A percentile compares a stretch with the other conserved stretches of the same genome.
Conservation (phyloP, 2,888 invertebrate genomes). For the Axea sp. region DNA sequence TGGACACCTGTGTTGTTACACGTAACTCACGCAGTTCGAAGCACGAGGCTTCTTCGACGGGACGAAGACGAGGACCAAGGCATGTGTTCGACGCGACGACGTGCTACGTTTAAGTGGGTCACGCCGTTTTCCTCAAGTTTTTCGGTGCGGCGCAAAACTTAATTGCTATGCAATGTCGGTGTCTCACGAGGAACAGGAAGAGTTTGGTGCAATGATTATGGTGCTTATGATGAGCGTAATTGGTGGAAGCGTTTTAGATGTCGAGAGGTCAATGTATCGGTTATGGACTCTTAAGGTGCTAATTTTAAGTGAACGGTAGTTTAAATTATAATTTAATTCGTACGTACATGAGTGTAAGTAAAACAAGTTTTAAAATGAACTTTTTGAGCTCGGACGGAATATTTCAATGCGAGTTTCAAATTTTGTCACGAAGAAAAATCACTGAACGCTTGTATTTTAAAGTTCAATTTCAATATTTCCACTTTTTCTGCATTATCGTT, state of each 20-base stretch:
- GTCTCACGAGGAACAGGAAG: background rate
- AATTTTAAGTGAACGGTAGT: slow-evolving; percentile 33
- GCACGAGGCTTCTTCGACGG: slow-evolving; percentile 11
- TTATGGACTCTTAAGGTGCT: slow-evolving; percentile 45
- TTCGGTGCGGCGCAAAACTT: background rate
- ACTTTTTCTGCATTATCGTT: too few relatives aligned
- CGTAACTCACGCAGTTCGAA: slow-evolving; percentile 50
- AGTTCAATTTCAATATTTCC: too few relatives aligned
- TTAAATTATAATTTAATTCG: background rate
- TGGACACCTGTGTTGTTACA: slow-evolving; percentile 61
- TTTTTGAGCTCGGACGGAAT: too few relatives aligned
- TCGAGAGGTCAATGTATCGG: slow-evolving; percentile 5
- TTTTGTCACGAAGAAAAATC: too few relatives aligned
- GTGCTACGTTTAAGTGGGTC: slow-evolving; percentile 24
- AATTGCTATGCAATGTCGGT: background rate
- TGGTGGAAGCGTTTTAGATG: slow-evolving; percentile 5
- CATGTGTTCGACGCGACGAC: slow-evolving; percentile 29
- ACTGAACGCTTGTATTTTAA: too few relatives aligned
- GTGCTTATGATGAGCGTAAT: slow-evolving; percentile 23
- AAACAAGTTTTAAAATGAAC: too few relatives aligned
- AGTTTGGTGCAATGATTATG: slow-evolving; percentile 5
- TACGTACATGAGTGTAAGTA: background rate
- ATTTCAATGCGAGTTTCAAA: too few relatives aligned
- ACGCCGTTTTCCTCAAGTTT: slow-evolving; percentile 9
- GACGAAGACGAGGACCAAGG: slow-evolving; percentile 32